Evolutionary conservation across 1,140 invertebrate genomes (phyloP).

Genomic region (Harlomillsia oculata): DNA sequence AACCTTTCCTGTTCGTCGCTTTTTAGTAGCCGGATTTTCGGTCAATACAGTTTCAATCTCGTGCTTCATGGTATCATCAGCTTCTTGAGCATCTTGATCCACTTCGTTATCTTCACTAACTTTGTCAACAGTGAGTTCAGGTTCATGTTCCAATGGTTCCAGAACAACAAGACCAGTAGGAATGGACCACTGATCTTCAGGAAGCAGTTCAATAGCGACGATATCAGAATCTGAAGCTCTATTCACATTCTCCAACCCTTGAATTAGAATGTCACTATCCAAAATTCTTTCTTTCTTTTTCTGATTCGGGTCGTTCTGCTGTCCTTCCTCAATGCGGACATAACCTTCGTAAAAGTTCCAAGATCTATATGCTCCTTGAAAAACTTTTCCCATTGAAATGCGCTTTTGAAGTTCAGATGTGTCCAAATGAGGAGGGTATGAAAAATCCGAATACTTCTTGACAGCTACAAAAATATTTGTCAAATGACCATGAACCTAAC

Average conservation of each 20-base stretch:
- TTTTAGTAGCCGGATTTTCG: slow-evolving; percentile 14
- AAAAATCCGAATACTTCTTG: slow-evolving; percentile 12
- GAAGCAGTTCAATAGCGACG: slow-evolving; percentile 84
- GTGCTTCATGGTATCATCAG: slow-evolving; percentile 37
- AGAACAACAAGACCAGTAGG: slow-evolving; percentile 71
- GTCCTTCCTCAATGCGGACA: slow-evolving; percentile 66
- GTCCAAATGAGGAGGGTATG: slow-evolving; percentile 75
- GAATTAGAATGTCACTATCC: slow-evolving; percentile 55
- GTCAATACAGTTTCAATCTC: slow-evolving; percentile 21
- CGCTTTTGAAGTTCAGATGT: slow-evolving; percentile 62
- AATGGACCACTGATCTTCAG: slow-evolving; percentile 78
- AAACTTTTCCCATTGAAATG: slow-evolving; percentile 62
- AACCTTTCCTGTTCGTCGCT: slow-evolving; percentile 67
- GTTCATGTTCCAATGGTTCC: slow-evolving; percentile 50
- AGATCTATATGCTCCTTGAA: slow-evolving; percentile 74
- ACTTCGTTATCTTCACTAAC: slow-evolving; percentile 52
- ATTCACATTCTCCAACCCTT: slow-evolving; percentile 80
- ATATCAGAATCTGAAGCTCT: slow-evolving; percentile 88
- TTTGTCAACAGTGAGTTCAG: slow-evolving; percentile 20
- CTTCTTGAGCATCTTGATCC: slow-evolving; percentile 28
- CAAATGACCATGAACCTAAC: neutral
- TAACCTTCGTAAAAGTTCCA: slow-evolving; percentile 94
- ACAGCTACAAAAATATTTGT: slow-evolving; percentile 8
- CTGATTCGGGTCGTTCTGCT: slow-evolving; percentile 44
- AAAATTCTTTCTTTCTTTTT: slow-evolving; percentile 8